Evolutionary conservation across 53 echinoderm and acorn worm species (phyloP), one percentile per base, ranked within the genome.

Genomic region (Echinarachnius parma): DNA sequence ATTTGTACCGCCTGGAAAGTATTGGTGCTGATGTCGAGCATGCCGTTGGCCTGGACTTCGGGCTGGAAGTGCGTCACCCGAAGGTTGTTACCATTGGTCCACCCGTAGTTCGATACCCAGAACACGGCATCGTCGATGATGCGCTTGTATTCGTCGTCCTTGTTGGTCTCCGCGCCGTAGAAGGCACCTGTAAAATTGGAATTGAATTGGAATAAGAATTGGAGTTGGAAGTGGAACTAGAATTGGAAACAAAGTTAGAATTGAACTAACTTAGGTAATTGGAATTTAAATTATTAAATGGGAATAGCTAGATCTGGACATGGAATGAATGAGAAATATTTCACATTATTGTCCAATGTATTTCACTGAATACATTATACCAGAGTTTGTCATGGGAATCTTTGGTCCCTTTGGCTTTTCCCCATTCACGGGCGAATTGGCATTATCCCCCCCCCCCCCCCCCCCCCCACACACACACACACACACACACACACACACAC

Each of bases 121-220:
- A 64, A 60, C 31, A 44, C 64, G 14, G 91, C 91, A 48, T 91
- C 91, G 28, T 91, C 86, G 11, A 91, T 80, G 24, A 91, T 91
- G 5, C 83, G 66, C 64, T 86, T 91, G 71, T 91, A 91, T 25
- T 83, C 86, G 34, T 91, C 91, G 32, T 86, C 77, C 16, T 59
- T 35, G 77, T 79, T 62, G 0, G 91, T 76, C 48, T 63, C 42
- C 19, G 39, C 60, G 5, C 91, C 91, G 37, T 91, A 91, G 35
- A 91, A 91, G 5, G 86, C 67, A 36, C 86, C 91, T 91, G 60
- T 22, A 48, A 34, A 18, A 60, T 1, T 14, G 28, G 28, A 2
- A 26, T 45, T 15, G 46, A 45, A 45, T 2, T 15, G 46, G 5
- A 2, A 15, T 45, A n/a, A n/a, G n/a, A n/a, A n/a, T 45, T 45